Conservation (phyloP, 2,113 vertebrate species). For the Eurystomus gularis region DNA sequence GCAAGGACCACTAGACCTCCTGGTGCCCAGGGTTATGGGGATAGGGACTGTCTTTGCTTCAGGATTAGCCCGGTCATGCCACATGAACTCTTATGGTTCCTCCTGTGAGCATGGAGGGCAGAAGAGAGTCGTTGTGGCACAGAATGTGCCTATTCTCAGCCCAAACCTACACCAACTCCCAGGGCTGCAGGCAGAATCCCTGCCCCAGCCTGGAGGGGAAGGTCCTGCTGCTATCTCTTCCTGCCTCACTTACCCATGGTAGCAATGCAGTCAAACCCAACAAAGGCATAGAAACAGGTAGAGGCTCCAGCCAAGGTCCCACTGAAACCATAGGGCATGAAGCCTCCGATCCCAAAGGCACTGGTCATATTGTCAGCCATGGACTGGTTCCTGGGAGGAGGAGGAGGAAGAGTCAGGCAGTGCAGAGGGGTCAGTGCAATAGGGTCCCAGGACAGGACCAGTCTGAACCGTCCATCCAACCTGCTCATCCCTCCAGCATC, state of each 20-base stretch:
- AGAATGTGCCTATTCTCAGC: neutral
- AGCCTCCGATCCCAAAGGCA: conserved; percentile 79
- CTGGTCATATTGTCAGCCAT: conserved; percentile 63
- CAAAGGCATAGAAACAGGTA: conserved; percentile 88
- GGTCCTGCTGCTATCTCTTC: neutral
- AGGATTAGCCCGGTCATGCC: neutral
- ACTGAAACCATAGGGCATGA: conserved; percentile 83
- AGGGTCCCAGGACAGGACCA: neutral
- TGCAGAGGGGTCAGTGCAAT: neutral
- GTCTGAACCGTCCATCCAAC: neutral
- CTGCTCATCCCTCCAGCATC: neutral
- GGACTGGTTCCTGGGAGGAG: conserved; percentile 72
- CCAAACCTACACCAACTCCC: neutral
- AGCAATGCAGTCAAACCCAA: conserved; percentile 89
- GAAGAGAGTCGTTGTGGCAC: neutral
- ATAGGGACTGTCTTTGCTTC: neutral
- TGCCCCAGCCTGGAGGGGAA: neutral
- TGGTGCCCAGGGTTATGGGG: neutral
- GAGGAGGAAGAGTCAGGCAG: neutral
- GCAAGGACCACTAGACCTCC: neutral
- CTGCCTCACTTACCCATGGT: conserved; percentile 73
- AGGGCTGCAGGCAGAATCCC: rapidly evolving
- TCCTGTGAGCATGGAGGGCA: neutral
- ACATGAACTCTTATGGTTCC: neutral
- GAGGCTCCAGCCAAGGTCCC: conserved; percentile 86